Percentiles rank a stretch among this genome's conserved stretches.
These are phyloP conservation scores for Typhlomys cinereus DNA, from an alignment of 2,113 vertebrate species.

Conservation along the genomic window DNA sequence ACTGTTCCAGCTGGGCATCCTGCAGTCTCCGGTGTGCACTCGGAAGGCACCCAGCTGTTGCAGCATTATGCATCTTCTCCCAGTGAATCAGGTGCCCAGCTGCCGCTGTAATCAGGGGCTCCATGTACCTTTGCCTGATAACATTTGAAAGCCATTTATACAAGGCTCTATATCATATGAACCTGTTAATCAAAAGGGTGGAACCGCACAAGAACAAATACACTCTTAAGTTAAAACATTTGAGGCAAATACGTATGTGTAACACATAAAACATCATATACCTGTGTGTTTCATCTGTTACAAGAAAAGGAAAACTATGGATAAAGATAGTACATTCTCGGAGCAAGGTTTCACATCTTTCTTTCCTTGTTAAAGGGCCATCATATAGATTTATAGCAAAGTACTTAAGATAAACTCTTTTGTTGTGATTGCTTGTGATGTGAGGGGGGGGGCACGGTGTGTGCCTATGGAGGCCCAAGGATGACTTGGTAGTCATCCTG, in stretches of 20 bases:
- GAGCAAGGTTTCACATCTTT: slow-evolving; percentile 4
- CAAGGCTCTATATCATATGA: background rate
- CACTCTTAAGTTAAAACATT: background rate
- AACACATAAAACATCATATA: background rate
- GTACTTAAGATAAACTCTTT: background rate
- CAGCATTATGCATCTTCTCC: background rate
- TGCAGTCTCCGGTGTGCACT: background rate
- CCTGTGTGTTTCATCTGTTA: slow-evolving; percentile 4
- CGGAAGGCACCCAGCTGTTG: background rate
- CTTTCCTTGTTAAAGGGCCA: background rate
- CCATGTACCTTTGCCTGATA: background rate
- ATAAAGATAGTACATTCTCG: slow-evolving; percentile 30
- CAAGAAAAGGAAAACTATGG: background rate
- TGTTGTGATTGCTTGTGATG: too few relatives aligned
- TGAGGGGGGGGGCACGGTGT: too few relatives aligned
- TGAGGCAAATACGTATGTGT: background rate
- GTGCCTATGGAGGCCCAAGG: too few relatives aligned
- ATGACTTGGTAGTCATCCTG: too few relatives aligned
- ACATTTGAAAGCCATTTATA: slow-evolving; percentile 51
- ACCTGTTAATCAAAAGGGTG: background rate
- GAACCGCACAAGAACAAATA: background rate
- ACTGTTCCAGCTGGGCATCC: background rate
- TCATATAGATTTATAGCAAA: slow-evolving; percentile 31
- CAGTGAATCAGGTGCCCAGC: background rate
- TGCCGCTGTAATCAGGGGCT: background rate